These are phyloP conservation scores for Platynereis dumerilii DNA, from an alignment of 2,888 invertebrate species.

Conservation along the genomic window DNA sequence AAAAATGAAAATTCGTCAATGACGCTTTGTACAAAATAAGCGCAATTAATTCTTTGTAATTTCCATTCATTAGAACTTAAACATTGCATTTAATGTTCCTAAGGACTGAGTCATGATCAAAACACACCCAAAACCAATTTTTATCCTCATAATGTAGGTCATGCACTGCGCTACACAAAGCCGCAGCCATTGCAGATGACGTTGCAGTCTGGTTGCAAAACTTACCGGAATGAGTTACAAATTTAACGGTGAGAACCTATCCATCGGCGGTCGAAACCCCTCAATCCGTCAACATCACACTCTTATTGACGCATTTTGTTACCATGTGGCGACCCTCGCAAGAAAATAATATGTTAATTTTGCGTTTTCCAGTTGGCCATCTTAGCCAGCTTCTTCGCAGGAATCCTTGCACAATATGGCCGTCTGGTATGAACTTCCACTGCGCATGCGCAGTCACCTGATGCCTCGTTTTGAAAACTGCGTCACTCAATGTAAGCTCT, in stretches of 20 bases:
- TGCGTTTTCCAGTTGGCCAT: slow-evolving; percentile 17
- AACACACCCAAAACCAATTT: too few species aligned
- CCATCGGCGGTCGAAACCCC: slow-evolving; percentile 51
- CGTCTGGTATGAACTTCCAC: slow-evolving; percentile 1
- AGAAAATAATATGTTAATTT: slow-evolving; percentile 17
- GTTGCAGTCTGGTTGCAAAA: slow-evolving; percentile 9
- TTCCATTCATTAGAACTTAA: too few species aligned
- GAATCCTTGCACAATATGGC: slow-evolving; percentile 24
- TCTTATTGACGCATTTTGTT: slow-evolving; percentile 37
- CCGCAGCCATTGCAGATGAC: slow-evolving; percentile 14
- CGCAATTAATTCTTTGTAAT: too few species aligned
- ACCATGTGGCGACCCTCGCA: slow-evolving; percentile 4
- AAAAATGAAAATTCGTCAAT: too few species aligned
- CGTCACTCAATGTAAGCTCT: slow-evolving; percentile 3
- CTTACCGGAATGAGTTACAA: slow-evolving; percentile 38
- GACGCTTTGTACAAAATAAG: too few species aligned
- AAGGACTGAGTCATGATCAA: too few species aligned
- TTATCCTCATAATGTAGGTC: slow-evolving; percentile 15
- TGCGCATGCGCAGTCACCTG: slow-evolving; percentile 14
- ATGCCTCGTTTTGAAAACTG: slow-evolving; percentile 10
- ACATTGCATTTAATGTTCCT: too few species aligned
- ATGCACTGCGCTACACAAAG: slow-evolving; percentile 7
- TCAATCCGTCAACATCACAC: slow-evolving; percentile 40
- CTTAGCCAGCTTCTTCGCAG: slow-evolving; percentile 7
- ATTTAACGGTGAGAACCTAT: slow-evolving; percentile 37